phyloP scores from a whole-genome alignment of 2,113 vertebrate species.

The Hemiprocne comata region DNA sequence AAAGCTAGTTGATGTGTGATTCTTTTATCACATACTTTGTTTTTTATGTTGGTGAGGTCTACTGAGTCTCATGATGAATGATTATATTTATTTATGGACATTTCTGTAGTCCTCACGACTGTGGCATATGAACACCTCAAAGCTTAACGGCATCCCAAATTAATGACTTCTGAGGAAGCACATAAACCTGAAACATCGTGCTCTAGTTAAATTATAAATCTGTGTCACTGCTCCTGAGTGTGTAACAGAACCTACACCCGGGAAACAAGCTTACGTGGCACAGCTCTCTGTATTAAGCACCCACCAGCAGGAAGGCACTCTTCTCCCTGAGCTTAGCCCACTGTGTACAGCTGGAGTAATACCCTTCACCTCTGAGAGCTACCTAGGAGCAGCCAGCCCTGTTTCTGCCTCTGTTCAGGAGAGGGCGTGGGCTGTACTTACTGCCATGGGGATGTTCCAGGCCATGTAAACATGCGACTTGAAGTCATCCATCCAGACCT shows the following conservation, averaged over 20 bases:
- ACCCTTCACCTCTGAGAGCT: not conserved
- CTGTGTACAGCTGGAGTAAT: fast-evolving
- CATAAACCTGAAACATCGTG: slow-evolving; percentile 12
- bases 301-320: not conserved
- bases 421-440: slow-evolving; percentile 59
- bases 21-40: not conserved
- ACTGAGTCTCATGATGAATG: not conserved
- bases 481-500: slow-evolving; percentile 99
- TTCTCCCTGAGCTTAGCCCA: not conserved
- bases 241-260: not conserved
- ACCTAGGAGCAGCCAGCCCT: fast-evolving
- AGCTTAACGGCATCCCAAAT: slow-evolving; percentile 42
- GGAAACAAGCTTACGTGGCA: not conserved
- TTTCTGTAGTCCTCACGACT: not conserved
- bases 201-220: slow-evolving; percentile 1
- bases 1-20: not conserved
- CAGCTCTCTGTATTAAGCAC: fast-evolving
- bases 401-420: not conserved
- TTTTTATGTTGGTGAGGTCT: slow-evolving; percentile 35
- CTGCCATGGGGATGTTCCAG: slow-evolving; percentile 98
- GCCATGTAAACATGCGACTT: slow-evolving; percentile 99
- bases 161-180: not conserved
- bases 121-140: slow-evolving; percentile 16
- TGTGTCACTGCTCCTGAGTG: not conserved
- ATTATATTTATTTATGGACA: slow-evolving; percentile 36